Evolutionary conservation across 2,797 vertebrate species (phyloP).

Genomic region (Catostomus latipinnis): DNA sequence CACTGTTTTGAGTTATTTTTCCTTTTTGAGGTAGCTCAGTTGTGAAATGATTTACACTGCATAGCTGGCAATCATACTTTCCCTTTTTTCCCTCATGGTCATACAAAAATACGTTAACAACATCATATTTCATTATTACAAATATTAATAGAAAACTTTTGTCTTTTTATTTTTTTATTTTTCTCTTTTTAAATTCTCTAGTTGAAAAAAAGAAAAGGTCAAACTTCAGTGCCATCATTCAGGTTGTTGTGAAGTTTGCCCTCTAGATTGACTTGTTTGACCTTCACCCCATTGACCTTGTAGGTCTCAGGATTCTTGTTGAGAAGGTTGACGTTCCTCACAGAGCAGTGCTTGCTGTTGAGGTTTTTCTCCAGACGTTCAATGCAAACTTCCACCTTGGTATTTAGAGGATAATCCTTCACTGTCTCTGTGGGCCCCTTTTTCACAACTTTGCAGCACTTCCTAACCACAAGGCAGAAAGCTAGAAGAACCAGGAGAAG

Average conservation of each 20-base stretch:
- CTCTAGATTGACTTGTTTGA: conserved; percentile 90
- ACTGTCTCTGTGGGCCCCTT: conserved; percentile 64
- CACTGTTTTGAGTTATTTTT: conserved; percentile 34
- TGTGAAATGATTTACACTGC: conserved; percentile 71
- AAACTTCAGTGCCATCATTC: conserved; percentile 93
- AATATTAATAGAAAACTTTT: conserved; percentile 78
- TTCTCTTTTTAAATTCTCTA: conserved; percentile 55
- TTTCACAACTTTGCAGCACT: conserved; percentile 76
- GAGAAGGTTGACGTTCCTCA: conserved; percentile 84
- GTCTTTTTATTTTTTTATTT: conserved; percentile 38
- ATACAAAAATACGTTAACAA: conserved; percentile 85
- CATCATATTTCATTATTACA: conserved; percentile 71
- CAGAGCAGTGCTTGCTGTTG: conserved; percentile 84
- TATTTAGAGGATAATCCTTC: conserved; percentile 90
- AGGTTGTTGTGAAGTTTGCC: conserved; percentile 93
- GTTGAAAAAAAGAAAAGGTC: conserved; percentile 47
- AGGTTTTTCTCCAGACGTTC: conserved; percentile 81
- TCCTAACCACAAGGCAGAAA: conserved; percentile 83
- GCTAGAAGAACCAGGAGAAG: conserved; percentile 79
- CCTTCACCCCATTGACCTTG: conserved; percentile 76
- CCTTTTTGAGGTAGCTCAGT: conserved; percentile 80
- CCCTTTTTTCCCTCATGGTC: conserved; percentile 71
- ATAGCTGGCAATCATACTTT: conserved; percentile 68
- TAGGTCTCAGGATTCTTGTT: conserved; percentile 71
- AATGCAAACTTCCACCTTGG: conserved; percentile 86